phyloP scores from a whole-genome alignment of 2,888 invertebrate genomes.

The Pristionchus japonicus region DNA sequence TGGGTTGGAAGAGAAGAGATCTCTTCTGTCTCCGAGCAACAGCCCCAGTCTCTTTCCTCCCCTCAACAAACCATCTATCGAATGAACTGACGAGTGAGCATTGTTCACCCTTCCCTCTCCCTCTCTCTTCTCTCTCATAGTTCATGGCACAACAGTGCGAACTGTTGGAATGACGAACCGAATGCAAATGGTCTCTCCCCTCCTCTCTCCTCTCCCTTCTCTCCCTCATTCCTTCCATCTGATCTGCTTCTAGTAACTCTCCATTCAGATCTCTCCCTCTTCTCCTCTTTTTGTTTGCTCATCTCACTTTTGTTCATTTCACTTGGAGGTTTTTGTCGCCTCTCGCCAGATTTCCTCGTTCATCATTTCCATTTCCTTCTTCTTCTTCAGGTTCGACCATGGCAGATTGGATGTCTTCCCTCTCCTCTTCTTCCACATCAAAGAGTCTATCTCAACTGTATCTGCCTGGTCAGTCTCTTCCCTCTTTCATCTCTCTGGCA shows the following conservation, averaged over 20 bases:
- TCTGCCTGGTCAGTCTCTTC: slow-evolving; percentile 3
- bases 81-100: background rate
- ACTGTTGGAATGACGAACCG: background rate
- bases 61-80: background rate
- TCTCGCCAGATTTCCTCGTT: background rate
- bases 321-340: background rate
- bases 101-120: background rate
- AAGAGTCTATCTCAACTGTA: slow-evolving; percentile 37
- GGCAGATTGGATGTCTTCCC: slow-evolving; percentile 38
- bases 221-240: slow-evolving; percentile 22
- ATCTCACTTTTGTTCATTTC: slow-evolving; percentile 35
- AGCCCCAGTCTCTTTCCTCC: background rate
- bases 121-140: slow-evolving; percentile 42
- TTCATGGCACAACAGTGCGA: background rate
- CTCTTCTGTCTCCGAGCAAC: background rate
- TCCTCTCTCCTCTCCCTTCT: background rate
- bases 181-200: background rate
- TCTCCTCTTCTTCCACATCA: background rate
- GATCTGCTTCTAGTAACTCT: slow-evolving; percentile 36
- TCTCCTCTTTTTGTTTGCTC: slow-evolving; percentile 25
- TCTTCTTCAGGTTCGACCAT: background rate
- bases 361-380: background rate
- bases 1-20: background rate
- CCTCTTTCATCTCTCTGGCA: background rate
- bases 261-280: slow-evolving; percentile 4